Base-by-base conservation (phyloP, 1,140 invertebrate genomes). In the Zaprionus nigranus region DNA sequence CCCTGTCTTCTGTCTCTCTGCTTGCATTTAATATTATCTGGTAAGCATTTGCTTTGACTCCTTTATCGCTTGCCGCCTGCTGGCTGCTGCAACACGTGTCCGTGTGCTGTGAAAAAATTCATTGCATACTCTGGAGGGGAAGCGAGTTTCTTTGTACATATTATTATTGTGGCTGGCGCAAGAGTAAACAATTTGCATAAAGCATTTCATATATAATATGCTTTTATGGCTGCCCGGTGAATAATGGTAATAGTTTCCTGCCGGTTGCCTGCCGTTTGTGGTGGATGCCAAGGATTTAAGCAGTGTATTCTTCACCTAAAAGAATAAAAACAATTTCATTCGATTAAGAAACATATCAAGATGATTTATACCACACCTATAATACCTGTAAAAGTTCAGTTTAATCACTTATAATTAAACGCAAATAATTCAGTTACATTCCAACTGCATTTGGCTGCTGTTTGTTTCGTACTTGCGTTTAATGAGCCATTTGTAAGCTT, bases 161-260 rank as follows among this genome's bases (percentile, higher is more conserved):
- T 66, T 69, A 56, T 43, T 71, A 49, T 22, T 74, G 40, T 46
- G 11, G 24, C 20, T 66, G 58, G 24, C 62, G 17, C 71, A 64
- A 76, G 72, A 80, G 73, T 68, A 78, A 78, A 81, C 85, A 78
- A 88, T 90, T 90, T 90, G 61, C 84, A 84, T 82, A 90, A 90
- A 81, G 66, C 61, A 84, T 84, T 90, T 84, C 71, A 58, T 69
- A 81, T 71, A 78, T 68, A 84, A 53, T 56, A 56, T 64, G 40
- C 38, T 78, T 73, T 69, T 78, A 65, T 69, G 68, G 43, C 53
- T 59, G 59, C 56, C 43, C 53, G 59, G 70, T 66, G 67, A 71
- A 72, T 63, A 77, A 83, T 76, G 65, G 65, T 78, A 81, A 71
- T 61, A 78, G 67, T 73, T 78, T 57, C 60, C 38, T 49, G 17